Evolutionary conservation across 2,888 invertebrate species (phyloP).

Genomic region (Physocephala rufipes): DNA sequence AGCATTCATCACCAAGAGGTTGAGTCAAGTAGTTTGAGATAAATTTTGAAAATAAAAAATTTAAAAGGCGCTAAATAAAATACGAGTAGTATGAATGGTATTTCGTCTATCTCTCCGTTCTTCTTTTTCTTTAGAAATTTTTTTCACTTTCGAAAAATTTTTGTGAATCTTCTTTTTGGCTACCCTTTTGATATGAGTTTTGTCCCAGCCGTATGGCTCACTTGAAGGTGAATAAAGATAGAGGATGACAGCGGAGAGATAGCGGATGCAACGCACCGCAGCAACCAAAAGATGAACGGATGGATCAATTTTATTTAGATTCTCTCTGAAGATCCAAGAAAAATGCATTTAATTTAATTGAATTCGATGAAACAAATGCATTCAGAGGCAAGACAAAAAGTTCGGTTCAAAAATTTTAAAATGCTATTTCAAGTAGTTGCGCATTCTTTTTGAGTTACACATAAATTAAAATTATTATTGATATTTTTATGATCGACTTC

Average conservation of each 20-base stretch:
- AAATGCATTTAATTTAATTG: constrained; percentile 32
- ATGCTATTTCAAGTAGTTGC: not conserved
- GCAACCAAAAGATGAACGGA: no score
- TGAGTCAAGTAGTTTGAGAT: not conserved
- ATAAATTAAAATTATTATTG: not conserved
- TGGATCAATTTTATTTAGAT: no score
- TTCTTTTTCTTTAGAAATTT: not conserved
- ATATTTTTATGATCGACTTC: no score
- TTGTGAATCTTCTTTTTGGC: not conserved
- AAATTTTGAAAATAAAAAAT: constrained; percentile 4
- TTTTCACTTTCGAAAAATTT: not conserved
- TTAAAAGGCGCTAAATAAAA: constrained; percentile 11
- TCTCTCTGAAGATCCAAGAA: not conserved
- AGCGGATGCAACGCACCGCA: not conserved
- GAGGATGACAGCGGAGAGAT: not conserved
- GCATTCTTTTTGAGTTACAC: not conserved
- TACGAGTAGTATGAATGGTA: constrained; percentile 12
- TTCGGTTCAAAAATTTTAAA: no score
- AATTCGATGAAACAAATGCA: constrained; percentile 28
- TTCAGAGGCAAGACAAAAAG: no score
- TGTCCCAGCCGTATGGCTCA: no score
- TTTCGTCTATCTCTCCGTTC: constrained; percentile 8
- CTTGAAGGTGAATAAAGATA: no score
- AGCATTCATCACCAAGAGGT: no score
- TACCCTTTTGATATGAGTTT: not conserved